Percentiles rank a stretch among this genome's conserved stretches.
phyloP scores from a whole-genome alignment of 2,113 vertebrate species.

The Cyprinus carpio region DNA sequence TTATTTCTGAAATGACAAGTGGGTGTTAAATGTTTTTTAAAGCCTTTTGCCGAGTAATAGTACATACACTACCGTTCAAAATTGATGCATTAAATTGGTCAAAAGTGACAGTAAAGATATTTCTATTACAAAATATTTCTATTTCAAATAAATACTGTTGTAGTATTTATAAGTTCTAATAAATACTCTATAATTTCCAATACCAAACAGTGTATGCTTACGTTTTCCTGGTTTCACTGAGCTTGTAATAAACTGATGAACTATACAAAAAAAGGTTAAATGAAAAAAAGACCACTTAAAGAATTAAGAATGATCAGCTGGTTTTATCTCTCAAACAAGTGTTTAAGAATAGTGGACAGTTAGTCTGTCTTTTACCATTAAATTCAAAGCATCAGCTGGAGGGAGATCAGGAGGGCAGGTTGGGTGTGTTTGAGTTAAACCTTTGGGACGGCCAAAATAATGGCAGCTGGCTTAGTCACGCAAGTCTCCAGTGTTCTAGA shows the following conservation, averaged over 20 bases:
- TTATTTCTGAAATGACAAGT: background rate
- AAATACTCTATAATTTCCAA: too few relatives aligned
- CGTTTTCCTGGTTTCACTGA: too few relatives aligned
- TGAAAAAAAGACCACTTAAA: background rate
- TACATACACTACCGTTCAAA: background rate
- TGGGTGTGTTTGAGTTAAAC: conserved; percentile 11
- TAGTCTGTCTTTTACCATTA: background rate
- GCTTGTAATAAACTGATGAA: background rate
- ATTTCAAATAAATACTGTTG: too few relatives aligned
- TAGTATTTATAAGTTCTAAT: too few relatives aligned
- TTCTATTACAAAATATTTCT: too few relatives aligned
- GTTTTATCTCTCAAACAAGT: background rate
- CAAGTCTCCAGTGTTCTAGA: background rate
- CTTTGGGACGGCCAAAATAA: conserved; percentile 9
- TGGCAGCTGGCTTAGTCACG: conserved; percentile 37
- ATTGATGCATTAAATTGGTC: too few relatives aligned
- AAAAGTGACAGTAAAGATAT: too few relatives aligned
- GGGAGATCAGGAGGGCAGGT: conserved; percentile 8
- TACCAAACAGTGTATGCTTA: too few relatives aligned
- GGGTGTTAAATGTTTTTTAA: background rate
- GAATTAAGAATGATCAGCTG: background rate
- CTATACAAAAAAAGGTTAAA: background rate
- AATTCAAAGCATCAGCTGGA: conserved; percentile 2
- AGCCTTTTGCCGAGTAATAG: background rate
- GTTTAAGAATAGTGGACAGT: background rate